Evolutionary conservation across 2,888 invertebrate genomes (phyloP).

Genomic region (Ochropacha duplaris): DNA sequence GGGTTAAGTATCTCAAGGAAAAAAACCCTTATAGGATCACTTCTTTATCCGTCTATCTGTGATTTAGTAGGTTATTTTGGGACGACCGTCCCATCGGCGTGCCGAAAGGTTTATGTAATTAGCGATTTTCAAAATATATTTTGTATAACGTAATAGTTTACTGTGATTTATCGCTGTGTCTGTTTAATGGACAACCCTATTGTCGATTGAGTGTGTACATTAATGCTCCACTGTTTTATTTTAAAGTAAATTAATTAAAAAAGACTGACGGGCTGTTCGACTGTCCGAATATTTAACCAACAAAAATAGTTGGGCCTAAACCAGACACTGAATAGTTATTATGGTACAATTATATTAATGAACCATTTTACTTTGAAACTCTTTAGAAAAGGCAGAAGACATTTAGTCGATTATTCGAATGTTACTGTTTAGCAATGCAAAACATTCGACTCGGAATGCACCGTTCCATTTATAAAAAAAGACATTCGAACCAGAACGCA

Average conservation of each 20-base stretch:
- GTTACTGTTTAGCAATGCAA: background rate
- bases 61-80: too few relatives aligned
- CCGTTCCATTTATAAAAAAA: background rate
- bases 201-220: background rate
- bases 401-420: too few relatives aligned
- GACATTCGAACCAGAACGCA: background rate
- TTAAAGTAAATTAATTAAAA: conserved; percentile 1
- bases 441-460: background rate
- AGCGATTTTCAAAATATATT: too few relatives aligned
- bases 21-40: too few relatives aligned
- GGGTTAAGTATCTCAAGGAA: too few relatives aligned
- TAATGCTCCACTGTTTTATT: background rate
- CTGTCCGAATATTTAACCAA: background rate
- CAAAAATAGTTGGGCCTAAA: background rate
- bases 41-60: too few relatives aligned
- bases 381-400: background rate
- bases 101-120: too few relatives aligned
- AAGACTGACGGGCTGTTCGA: background rate
- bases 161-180: too few relatives aligned
- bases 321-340: too few relatives aligned
- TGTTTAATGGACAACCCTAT: background rate
- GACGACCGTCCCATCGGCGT: too few relatives aligned
- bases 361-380: background rate
- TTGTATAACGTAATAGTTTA: too few relatives aligned
- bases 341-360: background rate